Evolutionary conservation across 2,113 vertebrate species (phyloP), one percentile per base, ranked within the genome.

Genomic region (Erythrocebus patas): DNA sequence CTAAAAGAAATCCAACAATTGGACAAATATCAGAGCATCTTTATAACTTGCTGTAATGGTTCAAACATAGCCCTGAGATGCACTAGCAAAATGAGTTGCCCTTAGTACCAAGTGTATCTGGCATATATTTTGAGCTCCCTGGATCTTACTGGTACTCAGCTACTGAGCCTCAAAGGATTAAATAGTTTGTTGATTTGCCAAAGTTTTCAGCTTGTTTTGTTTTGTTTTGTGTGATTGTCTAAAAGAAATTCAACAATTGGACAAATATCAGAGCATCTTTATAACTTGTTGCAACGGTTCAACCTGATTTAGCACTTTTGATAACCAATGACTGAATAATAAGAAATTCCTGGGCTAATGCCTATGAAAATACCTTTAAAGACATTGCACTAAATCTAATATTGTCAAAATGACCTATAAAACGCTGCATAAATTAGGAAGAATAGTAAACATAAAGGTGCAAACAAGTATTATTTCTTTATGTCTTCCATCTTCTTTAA

Each of bases 291-390:
- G 8, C 6, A 87, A 16, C 48, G 25, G 17, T 68, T 89, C 23
- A 76, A 79, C 27, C 40, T 80, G 13, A 85, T 61, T 52, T 17
- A 81, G 2, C 17, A 38, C 27, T 81, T 90, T 90, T 79, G 32
- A 92, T 92, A 72, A 94, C 0, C 12, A 86, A 30, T 52, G 27
- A 20, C 64, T 73, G 32, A 64, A 30, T 73, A 80, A 61, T 75
- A 96, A 83, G 27, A 70, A 85, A 90, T 66, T 72, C 4, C 9
- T 80, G 23, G 2, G 76, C 10, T 52, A 3, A 32, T 83, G 6
- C 82, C 43, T 79, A 94, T 92, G 16, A 79, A 85, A 4, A 57
- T 57, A 27, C 9, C 25, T 96, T 96, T 94, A 43, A 96, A 96
- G 40, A 45, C 18, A 50, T 16, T 50, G 23, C 5, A 92, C 1